Percentiles rank a stretch among this genome's conserved stretches.
Conservation (phyloP, 2,888 invertebrate species). For the Chrysodeixis includens region DNA sequence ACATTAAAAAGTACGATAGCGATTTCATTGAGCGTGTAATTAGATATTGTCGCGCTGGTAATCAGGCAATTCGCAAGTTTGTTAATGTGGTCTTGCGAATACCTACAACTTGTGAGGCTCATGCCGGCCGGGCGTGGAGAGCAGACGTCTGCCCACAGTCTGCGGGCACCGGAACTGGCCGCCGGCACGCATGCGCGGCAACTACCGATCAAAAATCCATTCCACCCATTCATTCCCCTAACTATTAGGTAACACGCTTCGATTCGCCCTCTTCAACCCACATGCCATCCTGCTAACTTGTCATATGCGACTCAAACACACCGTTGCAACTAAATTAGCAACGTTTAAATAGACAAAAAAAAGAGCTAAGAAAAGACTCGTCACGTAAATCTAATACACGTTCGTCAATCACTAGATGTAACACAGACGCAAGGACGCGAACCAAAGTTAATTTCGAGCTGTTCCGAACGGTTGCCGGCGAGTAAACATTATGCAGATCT, state of each 20-base stretch:
- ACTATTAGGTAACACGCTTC: conserved; percentile 63
- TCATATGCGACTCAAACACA: conserved; percentile 14
- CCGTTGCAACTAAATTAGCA: conserved; percentile 48
- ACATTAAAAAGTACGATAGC: background rate
- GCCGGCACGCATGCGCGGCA: conserved; percentile 69
- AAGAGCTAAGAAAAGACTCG: conserved; percentile 47
- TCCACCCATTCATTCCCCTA: conserved; percentile 67
- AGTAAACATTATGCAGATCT: conserved; percentile 70
- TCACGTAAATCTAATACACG: conserved; percentile 50
- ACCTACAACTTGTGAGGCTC: background rate
- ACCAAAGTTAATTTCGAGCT: conserved; percentile 65
- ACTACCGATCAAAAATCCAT: conserved; percentile 65
- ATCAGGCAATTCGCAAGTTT: background rate
- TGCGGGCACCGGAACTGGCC: conserved; percentile 41
- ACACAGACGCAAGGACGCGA: conserved; percentile 64
- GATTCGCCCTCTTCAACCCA: conserved; percentile 53
- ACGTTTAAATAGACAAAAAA: conserved; percentile 48
- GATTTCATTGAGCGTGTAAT: background rate
- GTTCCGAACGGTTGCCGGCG: conserved; percentile 68
- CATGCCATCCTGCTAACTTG: conserved; percentile 53
- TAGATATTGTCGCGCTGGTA: background rate
- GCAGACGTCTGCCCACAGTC: conserved; percentile 15
- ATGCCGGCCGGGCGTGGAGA: conserved; percentile 10
- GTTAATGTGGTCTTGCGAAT: background rate
- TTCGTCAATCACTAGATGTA: conserved; percentile 53